These are phyloP conservation scores for Cotesia typhae DNA, from an alignment of 1,140 invertebrate species.

Conservation along the genomic window DNA sequence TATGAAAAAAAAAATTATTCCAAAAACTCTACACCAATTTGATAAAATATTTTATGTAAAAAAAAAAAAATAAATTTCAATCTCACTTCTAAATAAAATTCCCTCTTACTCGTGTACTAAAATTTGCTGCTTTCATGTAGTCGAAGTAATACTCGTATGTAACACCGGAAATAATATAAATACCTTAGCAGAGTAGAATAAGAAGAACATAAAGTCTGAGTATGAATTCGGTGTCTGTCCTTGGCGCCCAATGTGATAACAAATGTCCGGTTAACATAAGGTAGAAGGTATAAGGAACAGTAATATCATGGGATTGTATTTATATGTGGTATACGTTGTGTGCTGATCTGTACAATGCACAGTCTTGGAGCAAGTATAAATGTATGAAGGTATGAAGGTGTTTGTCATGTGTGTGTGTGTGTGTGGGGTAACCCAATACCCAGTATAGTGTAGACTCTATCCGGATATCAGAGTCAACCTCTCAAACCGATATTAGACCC, in stretches of 20 bases:
- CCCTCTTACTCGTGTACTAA: too few species aligned
- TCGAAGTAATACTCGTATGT: too few species aligned
- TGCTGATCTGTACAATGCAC: neutral
- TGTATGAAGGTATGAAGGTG: neutral
- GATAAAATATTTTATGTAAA: too few species aligned
- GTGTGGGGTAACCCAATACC: neutral
- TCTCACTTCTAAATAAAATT: too few species aligned
- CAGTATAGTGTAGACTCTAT: neutral
- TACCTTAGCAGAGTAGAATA: too few species aligned
- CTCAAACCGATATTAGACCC: constrained; percentile 8
- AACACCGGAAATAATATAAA: too few species aligned
- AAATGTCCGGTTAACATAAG: neutral
- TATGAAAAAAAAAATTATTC: too few species aligned
- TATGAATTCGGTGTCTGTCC: neutral
- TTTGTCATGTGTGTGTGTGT: neutral
- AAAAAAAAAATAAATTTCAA: too few species aligned
- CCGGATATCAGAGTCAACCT: constrained; percentile 12
- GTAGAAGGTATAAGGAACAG: neutral
- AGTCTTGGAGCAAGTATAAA: neutral
- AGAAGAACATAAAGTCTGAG: too few species aligned
- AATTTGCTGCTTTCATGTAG: too few species aligned
- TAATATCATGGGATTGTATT: neutral
- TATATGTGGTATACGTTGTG: neutral
- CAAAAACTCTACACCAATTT: too few species aligned
- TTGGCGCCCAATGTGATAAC: constrained; percentile 8